Base-by-base conservation (phyloP, 2,113 vertebrate species). In the Platichthys stellatus region DNA sequence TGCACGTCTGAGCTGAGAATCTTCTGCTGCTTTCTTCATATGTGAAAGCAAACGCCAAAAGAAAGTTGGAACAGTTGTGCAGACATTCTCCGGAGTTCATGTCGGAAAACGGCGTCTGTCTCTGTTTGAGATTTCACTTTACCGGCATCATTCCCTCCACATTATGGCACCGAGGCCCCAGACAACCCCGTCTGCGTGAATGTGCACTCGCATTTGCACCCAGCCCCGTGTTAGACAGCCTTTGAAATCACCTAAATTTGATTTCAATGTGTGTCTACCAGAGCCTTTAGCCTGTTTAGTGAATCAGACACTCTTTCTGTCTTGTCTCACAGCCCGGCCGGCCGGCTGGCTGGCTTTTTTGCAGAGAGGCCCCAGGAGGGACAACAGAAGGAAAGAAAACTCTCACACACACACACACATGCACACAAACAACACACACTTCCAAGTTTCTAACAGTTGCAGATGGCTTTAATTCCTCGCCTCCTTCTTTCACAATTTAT, bases 361-460 rank as follows among this genome's bases (percentile, higher is more conserved):
- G 80, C 78, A 73, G 71, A 88, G 88, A 90, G 92, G 91, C 91
- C 92, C 90, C 90, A 83, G 67, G 87, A 92, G 91, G 86, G 89
- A 88, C 88, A 88, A 90, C 86, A 92, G 91, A 91, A 86, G 88
- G 86, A 89, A 88, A 87, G 86, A 87, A 88, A 91, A 85, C 83
- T 88, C 74, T 38, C 80, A 73, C 71, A 68, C 23, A 53, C 35
- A 38, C 43, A 63, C 66, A 45, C 57, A 28, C 51, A 58, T 7
- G 6, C 80, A 76, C 71, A 68, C 23, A 69, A 31, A 84, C 56
- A 63, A 74, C 49, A 71, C 63, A 77, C 76, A 80, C 67, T 66
- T 90, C 82, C 84, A 89, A 84, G 82, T 86, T 90, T 85, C 86
- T 84, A 92, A 90, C 83, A 91, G 84, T 92, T 90, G 82, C 88